Evolutionary conservation across 2,888 invertebrate genomes (phyloP).

Genomic region (Drosophila vallismaia): DNA sequence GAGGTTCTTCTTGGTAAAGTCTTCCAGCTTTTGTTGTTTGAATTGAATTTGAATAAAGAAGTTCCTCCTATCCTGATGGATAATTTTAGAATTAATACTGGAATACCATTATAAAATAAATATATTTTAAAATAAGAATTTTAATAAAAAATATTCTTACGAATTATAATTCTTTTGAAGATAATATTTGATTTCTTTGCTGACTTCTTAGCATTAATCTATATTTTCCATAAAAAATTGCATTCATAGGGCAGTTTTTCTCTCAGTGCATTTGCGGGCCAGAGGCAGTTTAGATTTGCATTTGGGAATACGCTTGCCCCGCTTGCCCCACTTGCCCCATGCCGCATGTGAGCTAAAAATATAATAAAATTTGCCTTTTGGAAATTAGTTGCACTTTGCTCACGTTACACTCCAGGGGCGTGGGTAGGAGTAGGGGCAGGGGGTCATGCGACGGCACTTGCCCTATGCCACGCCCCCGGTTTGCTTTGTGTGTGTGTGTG

Average conservation of each 20-base stretch:
- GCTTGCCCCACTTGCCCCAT: constrained; percentile 16
- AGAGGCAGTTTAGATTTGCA: constrained; percentile 73
- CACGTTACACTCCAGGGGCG: constrained; percentile 52
- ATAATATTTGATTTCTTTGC: too few species aligned
- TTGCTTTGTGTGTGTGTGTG: constrained; percentile 10
- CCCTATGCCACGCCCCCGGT: constrained; percentile 9
- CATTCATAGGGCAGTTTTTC: not conserved
- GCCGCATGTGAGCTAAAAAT: constrained; percentile 38
- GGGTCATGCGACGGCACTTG: constrained; percentile 23
- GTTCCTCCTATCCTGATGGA: too few species aligned
- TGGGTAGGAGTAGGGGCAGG: not conserved
- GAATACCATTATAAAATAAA: too few species aligned
- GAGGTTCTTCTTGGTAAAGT: not conserved
- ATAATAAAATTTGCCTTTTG: constrained; percentile 73
- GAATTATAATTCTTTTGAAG: too few species aligned
- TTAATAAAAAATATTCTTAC: too few species aligned
- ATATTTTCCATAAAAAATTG: too few species aligned
- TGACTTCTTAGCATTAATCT: too few species aligned
- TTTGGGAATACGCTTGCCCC: constrained; percentile 64
- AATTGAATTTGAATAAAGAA: too few species aligned
- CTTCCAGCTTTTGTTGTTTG: too few species aligned
- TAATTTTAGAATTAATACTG: too few species aligned
- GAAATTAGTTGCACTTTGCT: constrained; percentile 73
- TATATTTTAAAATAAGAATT: too few species aligned
- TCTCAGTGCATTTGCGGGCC: constrained; percentile 31